Evolutionary conservation across 2,797 vertebrate genomes (phyloP), one percentile per base, ranked within the genome.

Genomic region (Notolabrus celidotus): DNA sequence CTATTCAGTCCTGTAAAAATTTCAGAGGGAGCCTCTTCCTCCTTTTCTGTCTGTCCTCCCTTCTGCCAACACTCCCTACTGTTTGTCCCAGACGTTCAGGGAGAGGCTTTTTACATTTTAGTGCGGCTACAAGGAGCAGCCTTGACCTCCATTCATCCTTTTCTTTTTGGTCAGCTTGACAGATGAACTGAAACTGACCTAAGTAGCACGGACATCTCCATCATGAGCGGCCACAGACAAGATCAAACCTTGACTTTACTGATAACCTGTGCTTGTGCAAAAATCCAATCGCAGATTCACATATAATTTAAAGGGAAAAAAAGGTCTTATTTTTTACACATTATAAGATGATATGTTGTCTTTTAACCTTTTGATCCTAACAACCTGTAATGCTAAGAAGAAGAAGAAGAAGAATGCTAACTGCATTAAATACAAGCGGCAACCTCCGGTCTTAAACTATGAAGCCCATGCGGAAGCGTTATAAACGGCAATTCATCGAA

Each of bases 21-120:
- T 66, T 66, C 46, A 22, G 33, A 33, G 71, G 57, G 2, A 58
- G 74, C 69, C 39, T 66, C 63, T 74, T 82, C 67, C 74, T 79
- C 57, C 54, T 15, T 36, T 56, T 79, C 71, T 47, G 43, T 79
- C 49, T 50, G 47, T 68, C 63, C 45, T 71, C 55, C 66, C 45
- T 10, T 36, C 29, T 58, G 34, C 22, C 1, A 15, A 67, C 22
- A 50, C 64, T 80, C 57, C 63, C 58, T 52, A 39, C 22, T 46
- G 49, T 71, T 60, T 49, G 39, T 64, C 41, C 52, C 39, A 57
- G 27, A 56, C 45, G 70, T 66, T 45, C n/a, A 25, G 9, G 53
- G n/a, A 7, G 22, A 52, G 51, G 39, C 17, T 36, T 57, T 8
- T 58, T 51, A 25, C 16, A 42, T 31, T 61, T 54, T 67, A 58